Base-by-base conservation (phyloP, 2,888 invertebrate genomes). In the Himalopsyche tibetana region DNA sequence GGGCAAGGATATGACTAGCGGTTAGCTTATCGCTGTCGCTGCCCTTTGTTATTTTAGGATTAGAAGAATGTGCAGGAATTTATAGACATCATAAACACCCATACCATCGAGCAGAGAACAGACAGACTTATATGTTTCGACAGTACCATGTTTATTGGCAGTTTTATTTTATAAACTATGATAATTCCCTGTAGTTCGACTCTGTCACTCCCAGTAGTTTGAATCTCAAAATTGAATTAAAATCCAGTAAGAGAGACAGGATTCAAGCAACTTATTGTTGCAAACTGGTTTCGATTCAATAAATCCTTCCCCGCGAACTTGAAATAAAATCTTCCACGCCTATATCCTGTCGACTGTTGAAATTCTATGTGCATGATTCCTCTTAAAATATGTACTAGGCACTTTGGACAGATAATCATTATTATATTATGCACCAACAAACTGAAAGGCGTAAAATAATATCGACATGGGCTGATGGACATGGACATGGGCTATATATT, bases 271-370 rank as follows among this genome's bases (percentile, higher is more conserved):
- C 74, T 74, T 36, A 74, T 74, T 74, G 74, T 74, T 74, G 74
- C 74, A 36, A 74, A 74, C 74, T 74, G 74, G 74, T 74, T 74
- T 74, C 36, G 74, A 74, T 74, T 74, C 74, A 74, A 74, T 74
- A 74, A 74, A 74, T 74, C 74, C 74, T 74, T 74, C 36, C 36
- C 74, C 28, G 19, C 19, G 28, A 74, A 36, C 36, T 74, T 36
- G 74, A 28, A 74, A 74, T 74, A 38, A 74, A 74, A 74, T 36
- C 74, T 74, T 74, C 74, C 74, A 74, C 74, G 74, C 74, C 74
- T 74, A 74, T 74, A 74, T 74, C 74, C 74, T 74, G 74, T 74
- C 74, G 74, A 74, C 36, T 74, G 28, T 74, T 51, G 51, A 74
- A 74, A 19, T 36, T 9, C 74, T 74, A 36, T 74, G 28, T 74